Conservation (phyloP, 2,113 vertebrate species). For the Microcebus tavaratra region DNA sequence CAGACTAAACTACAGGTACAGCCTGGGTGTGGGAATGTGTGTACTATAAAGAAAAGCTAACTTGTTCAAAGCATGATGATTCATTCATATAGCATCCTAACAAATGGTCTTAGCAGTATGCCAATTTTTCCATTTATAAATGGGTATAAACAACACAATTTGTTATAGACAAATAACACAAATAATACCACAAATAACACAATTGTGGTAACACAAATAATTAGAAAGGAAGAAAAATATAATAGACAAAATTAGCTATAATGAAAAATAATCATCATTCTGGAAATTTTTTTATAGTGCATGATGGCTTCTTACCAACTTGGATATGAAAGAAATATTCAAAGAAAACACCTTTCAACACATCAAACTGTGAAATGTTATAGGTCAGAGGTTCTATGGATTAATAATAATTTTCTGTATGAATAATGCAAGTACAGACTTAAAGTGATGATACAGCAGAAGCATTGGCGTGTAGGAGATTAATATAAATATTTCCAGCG, state of each 20-base stretch:
- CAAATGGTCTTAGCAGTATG: not conserved
- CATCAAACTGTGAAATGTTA: not conserved
- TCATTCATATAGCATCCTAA: not conserved
- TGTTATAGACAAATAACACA: too few relatives aligned
- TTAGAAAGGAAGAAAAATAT: not conserved
- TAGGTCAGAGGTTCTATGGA: not conserved
- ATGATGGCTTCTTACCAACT: not conserved
- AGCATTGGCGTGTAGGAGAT: not conserved
- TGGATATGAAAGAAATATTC: not conserved
- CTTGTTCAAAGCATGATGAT: not conserved
- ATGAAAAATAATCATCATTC: not conserved
- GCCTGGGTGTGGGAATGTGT: not conserved
- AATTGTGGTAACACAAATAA: not conserved
- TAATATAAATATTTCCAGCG: not conserved
- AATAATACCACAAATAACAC: too few relatives aligned
- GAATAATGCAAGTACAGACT: not conserved
- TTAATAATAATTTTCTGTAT: not conserved
- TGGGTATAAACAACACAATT: not conserved
- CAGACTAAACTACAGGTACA: not conserved
- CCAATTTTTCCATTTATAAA: not conserved
- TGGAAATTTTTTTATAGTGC: not conserved
- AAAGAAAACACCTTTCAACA: not conserved
- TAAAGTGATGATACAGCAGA: not conserved
- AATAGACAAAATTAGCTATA: not conserved
- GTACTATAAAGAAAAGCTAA: not conserved